Conservation (phyloP, 2,113 vertebrate species). For the Xenopus laevis region DNA sequence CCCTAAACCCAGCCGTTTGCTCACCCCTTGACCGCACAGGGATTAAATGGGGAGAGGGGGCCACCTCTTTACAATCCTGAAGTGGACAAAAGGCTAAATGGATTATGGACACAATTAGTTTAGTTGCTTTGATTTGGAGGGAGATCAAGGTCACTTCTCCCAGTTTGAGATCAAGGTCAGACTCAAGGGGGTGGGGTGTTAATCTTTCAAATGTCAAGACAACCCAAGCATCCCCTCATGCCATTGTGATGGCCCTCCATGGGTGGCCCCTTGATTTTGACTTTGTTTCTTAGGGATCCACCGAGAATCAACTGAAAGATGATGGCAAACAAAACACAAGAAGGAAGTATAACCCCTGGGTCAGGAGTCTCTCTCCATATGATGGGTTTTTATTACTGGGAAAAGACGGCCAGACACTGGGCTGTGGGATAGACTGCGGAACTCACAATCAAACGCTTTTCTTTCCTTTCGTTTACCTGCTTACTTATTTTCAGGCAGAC, state of each 20-base stretch:
- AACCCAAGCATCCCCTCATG: neutral
- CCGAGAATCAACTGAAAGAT: neutral
- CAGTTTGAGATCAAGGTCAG: slow-evolving; percentile 33
- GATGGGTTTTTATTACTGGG: too few relatives aligned
- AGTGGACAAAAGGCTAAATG: slow-evolving; percentile 40
- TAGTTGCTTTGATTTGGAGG: slow-evolving; percentile 16
- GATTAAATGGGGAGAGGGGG: slow-evolving; percentile 33
- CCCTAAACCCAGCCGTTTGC: slow-evolving; percentile 27
- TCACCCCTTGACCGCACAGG: slow-evolving; percentile 10
- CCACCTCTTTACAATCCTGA: slow-evolving; percentile 22
- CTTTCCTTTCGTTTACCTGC: too few relatives aligned
- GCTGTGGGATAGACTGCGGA: too few relatives aligned
- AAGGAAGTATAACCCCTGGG: too few relatives aligned
- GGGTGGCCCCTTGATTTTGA: slow-evolving; percentile 7
- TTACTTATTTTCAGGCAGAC: too few relatives aligned
- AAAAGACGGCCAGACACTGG: too few relatives aligned
- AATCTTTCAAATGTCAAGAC: slow-evolving; percentile 20
- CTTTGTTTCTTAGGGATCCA: slow-evolving; percentile 18
- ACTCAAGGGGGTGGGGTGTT: neutral
- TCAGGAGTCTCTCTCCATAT: too few relatives aligned
- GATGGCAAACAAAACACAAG: slow-evolving; percentile 22
- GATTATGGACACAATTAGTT: slow-evolving; percentile 18
- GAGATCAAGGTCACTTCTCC: slow-evolving; percentile 21
- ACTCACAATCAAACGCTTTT: too few relatives aligned
- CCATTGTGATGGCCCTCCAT: neutral